Conservation (phyloP, 2,888 invertebrate genomes). For the Catocala sponsa region DNA sequence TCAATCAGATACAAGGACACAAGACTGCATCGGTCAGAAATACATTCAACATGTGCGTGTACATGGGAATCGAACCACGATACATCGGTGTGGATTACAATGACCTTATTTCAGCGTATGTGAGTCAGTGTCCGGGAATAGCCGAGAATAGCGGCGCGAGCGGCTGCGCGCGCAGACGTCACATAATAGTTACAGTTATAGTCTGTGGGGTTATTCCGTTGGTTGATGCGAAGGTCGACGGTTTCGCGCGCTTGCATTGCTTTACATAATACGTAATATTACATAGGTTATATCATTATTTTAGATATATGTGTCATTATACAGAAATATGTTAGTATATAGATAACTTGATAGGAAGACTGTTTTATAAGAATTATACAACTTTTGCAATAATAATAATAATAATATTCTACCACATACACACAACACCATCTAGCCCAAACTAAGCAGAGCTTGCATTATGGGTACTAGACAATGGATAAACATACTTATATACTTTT, state of each 20-base stretch:
- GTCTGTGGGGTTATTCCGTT: conserved; percentile 13
- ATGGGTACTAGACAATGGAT: too few relatives aligned
- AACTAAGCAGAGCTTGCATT: too few relatives aligned
- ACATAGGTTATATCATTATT: too few relatives aligned
- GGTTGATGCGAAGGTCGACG: conserved; percentile 33
- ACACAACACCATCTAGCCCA: too few relatives aligned
- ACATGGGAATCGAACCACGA: conserved; percentile 45
- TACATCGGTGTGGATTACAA: conserved; percentile 72
- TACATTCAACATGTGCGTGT: conserved; percentile 17
- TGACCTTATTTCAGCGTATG: conserved; percentile 63
- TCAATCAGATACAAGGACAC: neutral
- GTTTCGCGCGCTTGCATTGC: conserved; percentile 10
- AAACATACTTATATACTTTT: too few relatives aligned
- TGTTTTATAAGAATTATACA: too few relatives aligned
- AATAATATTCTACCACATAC: too few relatives aligned
- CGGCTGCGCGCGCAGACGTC: conserved; percentile 38
- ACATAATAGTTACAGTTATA: conserved; percentile 18
- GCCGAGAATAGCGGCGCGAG: conserved; percentile 39
- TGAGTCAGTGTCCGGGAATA: conserved; percentile 60
- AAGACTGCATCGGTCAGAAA: neutral
- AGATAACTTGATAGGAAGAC: too few relatives aligned
- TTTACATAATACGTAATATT: too few relatives aligned
- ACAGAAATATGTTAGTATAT: too few relatives aligned
- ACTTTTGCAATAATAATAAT: too few relatives aligned
- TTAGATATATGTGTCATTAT: too few relatives aligned